Conservation (phyloP, 2,797 vertebrate genomes). For the Holocentrus rufus region DNA sequence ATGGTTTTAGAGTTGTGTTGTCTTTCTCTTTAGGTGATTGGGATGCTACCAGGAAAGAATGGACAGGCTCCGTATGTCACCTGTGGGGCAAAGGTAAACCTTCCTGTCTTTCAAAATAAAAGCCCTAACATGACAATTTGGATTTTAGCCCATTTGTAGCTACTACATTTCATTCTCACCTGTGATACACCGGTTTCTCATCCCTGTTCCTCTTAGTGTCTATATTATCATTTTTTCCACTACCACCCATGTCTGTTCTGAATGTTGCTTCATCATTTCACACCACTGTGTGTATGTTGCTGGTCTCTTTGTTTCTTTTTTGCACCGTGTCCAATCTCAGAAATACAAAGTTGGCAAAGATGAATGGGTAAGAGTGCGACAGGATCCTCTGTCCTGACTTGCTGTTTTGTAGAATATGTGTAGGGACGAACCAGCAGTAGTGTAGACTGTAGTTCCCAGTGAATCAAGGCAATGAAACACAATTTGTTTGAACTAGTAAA, state of each 20-base stretch:
- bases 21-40: conserved; percentile 78
- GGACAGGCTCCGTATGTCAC: conserved; percentile 78
- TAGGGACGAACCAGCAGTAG: conserved; percentile 7
- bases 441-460: conserved; percentile 12
- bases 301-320: conserved; percentile 19
- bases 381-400: not conserved
- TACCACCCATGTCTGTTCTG: conserved; percentile 39
- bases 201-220: conserved; percentile 26
- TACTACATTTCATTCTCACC: conserved; percentile 23
- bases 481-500: not conserved
- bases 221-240: conserved; percentile 20
- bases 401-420: conserved; percentile 37
- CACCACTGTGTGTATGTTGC: conserved; percentile 37
- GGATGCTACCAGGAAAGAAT: conserved; percentile 75
- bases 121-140: conserved; percentile 33
- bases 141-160: conserved; percentile 41
- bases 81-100: conserved; percentile 82
- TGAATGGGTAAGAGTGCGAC: conserved; percentile 80
- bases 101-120: conserved; percentile 53
- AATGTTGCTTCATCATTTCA: conserved; percentile 46
- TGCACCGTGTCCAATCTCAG: conserved; percentile 63
- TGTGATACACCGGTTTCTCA: conserved; percentile 21
- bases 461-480: not conserved
- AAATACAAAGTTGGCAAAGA: conserved; percentile 82
- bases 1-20: not conserved